Percentiles rank a stretch among this genome's conserved stretches.
These are phyloP conservation scores for Tympanuchus pallidicinctus DNA, from an alignment of 2,113 vertebrate species.

Conservation along the genomic window DNA sequence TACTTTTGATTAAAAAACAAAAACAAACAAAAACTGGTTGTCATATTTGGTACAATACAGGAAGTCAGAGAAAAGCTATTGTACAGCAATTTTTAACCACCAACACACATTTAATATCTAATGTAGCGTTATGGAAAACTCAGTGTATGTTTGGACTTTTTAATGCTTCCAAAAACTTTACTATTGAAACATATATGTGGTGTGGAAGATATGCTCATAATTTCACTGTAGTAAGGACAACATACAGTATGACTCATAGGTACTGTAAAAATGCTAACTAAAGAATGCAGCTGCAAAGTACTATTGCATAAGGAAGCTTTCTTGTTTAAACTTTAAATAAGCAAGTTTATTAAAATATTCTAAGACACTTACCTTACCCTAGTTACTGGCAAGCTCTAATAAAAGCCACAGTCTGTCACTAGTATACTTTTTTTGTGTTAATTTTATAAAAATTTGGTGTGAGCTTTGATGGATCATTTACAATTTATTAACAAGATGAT, in stretches of 20 bases:
- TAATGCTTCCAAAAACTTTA: slow-evolving; percentile 70
- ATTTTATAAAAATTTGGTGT: slow-evolving; percentile 81
- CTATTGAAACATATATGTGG: slow-evolving; percentile 67
- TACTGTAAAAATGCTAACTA: slow-evolving; percentile 71
- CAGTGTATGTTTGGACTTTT: slow-evolving; percentile 66
- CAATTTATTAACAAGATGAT: slow-evolving; percentile 73
- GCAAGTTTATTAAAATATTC: slow-evolving; percentile 80
- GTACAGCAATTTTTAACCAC: slow-evolving; percentile 73
- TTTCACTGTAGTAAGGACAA: slow-evolving; percentile 72
- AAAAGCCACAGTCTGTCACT: slow-evolving; percentile 79
- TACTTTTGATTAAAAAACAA: slow-evolving; percentile 33
- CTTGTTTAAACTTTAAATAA: slow-evolving; percentile 77
- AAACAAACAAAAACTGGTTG: neutral
- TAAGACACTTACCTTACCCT: slow-evolving; percentile 81
- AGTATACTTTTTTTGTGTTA: slow-evolving; percentile 57
- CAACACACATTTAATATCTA: slow-evolving; percentile 77
- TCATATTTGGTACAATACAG: slow-evolving; percentile 55
- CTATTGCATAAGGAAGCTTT: slow-evolving; percentile 81
- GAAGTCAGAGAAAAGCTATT: slow-evolving; percentile 70
- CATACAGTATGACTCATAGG: slow-evolving; percentile 51
- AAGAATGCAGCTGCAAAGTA: slow-evolving; percentile 75
- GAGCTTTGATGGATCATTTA: slow-evolving; percentile 79
- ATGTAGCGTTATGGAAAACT: slow-evolving; percentile 65
- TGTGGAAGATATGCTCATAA: slow-evolving; percentile 68
- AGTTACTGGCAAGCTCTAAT: slow-evolving; percentile 71